These are phyloP conservation scores for Panzeria rudis DNA, from an alignment of 2,888 invertebrate species.

Conservation along the genomic window DNA sequence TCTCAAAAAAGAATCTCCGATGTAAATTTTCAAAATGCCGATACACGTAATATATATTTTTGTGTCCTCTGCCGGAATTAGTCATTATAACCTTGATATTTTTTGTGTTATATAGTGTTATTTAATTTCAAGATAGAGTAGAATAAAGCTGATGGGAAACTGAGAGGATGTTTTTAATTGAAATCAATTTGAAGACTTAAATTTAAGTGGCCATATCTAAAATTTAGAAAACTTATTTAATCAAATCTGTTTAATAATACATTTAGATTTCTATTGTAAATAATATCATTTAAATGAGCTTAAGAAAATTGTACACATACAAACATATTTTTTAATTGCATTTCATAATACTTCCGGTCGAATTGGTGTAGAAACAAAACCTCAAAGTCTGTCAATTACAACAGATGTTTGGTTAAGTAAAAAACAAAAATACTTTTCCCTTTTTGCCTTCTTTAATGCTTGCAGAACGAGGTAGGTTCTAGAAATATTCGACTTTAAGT, in stretches of 20 bases:
- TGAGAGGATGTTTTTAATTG: neutral
- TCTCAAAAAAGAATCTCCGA: too few species aligned
- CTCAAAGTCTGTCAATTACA: conserved; percentile 60
- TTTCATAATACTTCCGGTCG: conserved; percentile 35
- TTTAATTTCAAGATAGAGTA: too few species aligned
- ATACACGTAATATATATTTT: too few species aligned
- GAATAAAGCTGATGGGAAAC: neutral
- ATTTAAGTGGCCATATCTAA: neutral
- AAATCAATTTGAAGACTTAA: conserved; percentile 13
- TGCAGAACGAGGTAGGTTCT: neutral
- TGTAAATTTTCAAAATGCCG: too few species aligned
- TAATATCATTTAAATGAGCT: neutral
- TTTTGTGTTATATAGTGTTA: too few species aligned
- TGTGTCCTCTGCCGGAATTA: too few species aligned
- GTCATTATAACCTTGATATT: too few species aligned
- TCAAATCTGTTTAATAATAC: conserved; percentile 29
- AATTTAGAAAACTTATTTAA: neutral
- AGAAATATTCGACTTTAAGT: neutral
- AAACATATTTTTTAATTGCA: conserved; percentile 44
- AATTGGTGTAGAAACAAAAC: conserved; percentile 36
- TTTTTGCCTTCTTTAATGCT: neutral
- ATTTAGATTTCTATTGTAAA: neutral
- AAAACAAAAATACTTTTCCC: conserved; percentile 18
- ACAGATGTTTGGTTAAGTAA: conserved; percentile 11
- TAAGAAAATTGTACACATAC: conserved; percentile 39